phyloP scores from a whole-genome alignment of 2,797 vertebrate species.

The Hypotaenidia philippensis region DNA sequence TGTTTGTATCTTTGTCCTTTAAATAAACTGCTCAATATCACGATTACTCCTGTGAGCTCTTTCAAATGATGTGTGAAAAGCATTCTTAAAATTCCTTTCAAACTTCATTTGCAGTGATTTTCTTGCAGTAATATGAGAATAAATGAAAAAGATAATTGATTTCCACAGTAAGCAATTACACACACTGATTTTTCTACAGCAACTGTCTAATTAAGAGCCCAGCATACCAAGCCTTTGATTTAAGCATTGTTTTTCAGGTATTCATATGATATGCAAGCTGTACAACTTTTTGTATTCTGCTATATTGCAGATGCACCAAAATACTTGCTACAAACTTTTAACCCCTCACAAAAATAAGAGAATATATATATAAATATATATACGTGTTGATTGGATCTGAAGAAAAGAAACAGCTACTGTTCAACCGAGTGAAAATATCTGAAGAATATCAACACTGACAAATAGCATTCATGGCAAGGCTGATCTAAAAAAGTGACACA shows the following conservation, averaged over 20 bases:
- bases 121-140: slow-evolving; percentile 16
- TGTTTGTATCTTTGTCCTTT: slow-evolving; percentile 14
- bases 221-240: background rate
- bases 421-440: background rate
- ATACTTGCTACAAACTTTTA: slow-evolving; percentile 21
- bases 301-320: background rate
- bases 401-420: background rate
- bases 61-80: slow-evolving; percentile 31
- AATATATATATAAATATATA: too few species aligned
- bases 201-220: slow-evolving; percentile 6
- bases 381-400: background rate
- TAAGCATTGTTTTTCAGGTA: background rate
- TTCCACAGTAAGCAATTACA: slow-evolving; percentile 39
- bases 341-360: slow-evolving; percentile 5
- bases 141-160: slow-evolving; percentile 29
- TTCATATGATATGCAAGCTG: background rate
- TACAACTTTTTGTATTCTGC: slow-evolving; percentile 48
- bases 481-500: background rate
- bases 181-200: slow-evolving; percentile 28
- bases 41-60: background rate
- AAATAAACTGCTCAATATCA: slow-evolving; percentile 38
- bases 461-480: background rate
- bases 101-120: slow-evolving; percentile 36
- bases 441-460: background rate
- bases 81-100: slow-evolving; percentile 54